A percentile compares a stretch with the other conserved stretches of the same genome.
phyloP scores from a whole-genome alignment of 2,113 vertebrate species.

The Sialia sialis region DNA sequence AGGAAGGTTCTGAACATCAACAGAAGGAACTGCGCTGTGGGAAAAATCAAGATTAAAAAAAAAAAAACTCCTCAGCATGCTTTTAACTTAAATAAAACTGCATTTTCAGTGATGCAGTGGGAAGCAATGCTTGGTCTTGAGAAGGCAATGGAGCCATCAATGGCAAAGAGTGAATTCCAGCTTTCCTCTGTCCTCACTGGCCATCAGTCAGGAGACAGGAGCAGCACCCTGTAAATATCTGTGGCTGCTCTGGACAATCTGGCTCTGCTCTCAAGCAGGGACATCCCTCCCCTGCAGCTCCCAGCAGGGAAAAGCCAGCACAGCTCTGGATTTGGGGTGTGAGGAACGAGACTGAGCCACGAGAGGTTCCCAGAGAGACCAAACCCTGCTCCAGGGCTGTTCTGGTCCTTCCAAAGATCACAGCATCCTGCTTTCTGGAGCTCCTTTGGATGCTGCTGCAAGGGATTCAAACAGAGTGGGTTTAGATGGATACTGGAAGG shows the following conservation, averaged over 20 bases:
- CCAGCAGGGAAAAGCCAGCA: rapidly evolving
- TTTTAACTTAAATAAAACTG: background rate
- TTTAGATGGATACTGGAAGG: background rate
- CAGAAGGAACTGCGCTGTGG: rapidly evolving
- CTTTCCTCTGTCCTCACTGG: background rate
- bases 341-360: background rate
- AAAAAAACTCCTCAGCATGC: background rate
- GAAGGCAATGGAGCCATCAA: background rate
- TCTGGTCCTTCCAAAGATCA: background rate
- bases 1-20: background rate
- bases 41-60: background rate
- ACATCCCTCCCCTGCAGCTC: background rate
- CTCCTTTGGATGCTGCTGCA: background rate
- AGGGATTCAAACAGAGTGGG: background rate
- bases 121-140: background rate
- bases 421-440: too few species aligned
- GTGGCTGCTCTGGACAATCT: background rate
- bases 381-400: background rate
- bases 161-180: background rate
- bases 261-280: background rate
- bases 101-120: rapidly evolving
- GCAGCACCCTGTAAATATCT: background rate
- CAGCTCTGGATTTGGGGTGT: background rate
- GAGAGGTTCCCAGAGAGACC: background rate
- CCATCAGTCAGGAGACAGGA: background rate